These are phyloP conservation scores for Drosophila bocqueti DNA, from an alignment of 1,140 invertebrate genomes.

Conservation along the genomic window DNA sequence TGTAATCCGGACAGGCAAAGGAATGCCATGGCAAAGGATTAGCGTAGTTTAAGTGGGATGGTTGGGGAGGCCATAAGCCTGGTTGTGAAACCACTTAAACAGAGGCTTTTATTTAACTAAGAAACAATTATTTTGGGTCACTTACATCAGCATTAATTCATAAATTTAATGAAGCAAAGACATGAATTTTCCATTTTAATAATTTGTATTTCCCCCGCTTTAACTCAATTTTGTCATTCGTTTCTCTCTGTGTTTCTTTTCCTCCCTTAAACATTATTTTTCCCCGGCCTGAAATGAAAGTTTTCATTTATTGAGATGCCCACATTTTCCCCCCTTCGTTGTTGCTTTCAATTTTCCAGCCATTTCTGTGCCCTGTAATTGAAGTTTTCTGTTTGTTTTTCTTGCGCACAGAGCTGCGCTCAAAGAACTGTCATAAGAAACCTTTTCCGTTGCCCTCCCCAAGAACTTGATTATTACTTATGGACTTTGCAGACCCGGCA, in stretches of 20 bases:
- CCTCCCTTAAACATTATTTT: neutral
- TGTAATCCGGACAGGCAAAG: conserved; percentile 4
- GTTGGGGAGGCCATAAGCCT: neutral
- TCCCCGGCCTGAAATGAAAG: conserved; percentile 31
- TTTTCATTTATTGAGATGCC: conserved; percentile 38
- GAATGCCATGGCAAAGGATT: conserved; percentile 28
- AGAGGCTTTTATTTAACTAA: conserved; percentile 3
- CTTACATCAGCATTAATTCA: neutral
- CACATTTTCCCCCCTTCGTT: neutral
- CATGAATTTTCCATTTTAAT: neutral
- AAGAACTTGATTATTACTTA: conserved; percentile 59
- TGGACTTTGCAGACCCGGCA: conserved; percentile 30
- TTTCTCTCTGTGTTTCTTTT: neutral
- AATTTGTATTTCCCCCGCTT: too few relatives aligned
- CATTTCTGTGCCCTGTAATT: conserved; percentile 35
- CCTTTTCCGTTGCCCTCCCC: conserved; percentile 28
- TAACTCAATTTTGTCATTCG: neutral
- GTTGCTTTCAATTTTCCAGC: conserved; percentile 30
- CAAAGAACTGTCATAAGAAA: conserved; percentile 46
- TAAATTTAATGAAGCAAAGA: neutral
- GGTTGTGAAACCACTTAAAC: neutral
- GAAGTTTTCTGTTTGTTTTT: conserved; percentile 55
- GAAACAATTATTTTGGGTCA: neutral
- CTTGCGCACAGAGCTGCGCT: conserved; percentile 5
- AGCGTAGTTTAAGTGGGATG: neutral